Evolutionary conservation across 2,797 vertebrate genomes (phyloP), one percentile per base, ranked within the genome.

Genomic region (Selene dorsalis): DNA sequence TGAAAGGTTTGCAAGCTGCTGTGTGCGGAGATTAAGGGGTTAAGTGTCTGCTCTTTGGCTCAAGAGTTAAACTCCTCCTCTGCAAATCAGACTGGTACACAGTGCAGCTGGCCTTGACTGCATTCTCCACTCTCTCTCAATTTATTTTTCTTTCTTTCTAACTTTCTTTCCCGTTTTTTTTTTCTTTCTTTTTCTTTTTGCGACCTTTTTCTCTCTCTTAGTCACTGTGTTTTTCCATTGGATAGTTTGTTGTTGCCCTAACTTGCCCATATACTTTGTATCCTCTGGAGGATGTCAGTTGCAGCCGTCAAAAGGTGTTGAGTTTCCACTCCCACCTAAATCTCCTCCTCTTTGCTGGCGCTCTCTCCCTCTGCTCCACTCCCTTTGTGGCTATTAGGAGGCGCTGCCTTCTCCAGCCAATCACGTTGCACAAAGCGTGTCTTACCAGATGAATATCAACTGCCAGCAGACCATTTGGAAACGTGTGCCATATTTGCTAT

Each of bases 281-380:
- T 86, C 79, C 80, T 89, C 89, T 89, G 88, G 84, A 83, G 83
- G 91, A 86, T 92, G 88, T 90, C 90, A 86, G 80, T 87, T 83
- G 73, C 84, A 84, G 77, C 79, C 65, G n/a, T 87, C 84, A 84
- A 32, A 87, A 79, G 74, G 88, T 90, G 88, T 88, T 89, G 84
- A 87, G 77, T 92, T 91, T 88, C 89, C 89, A 87, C 85, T 87
- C 87, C 84, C 84, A 30, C 63, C 75, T 71, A 48, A 83, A 85
- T 84, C 88, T 79, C 85, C 85, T 84, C 89, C 84, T 73, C 73
- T 86, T n/a, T n/a, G 72, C 73, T 83, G 84, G 77, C 55, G 3
- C 84, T 80, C 79, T 77, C 55, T 85, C 73, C 58, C 64, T 80
- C 78, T 80, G 67, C 89, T 82, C 86, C 77, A 80, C 88, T 89